Percentiles rank a stretch among this genome's conserved stretches.
phyloP scores from a whole-genome alignment of 2,113 vertebrate genomes.

The Boulengeromyrus knoepffleri region DNA sequence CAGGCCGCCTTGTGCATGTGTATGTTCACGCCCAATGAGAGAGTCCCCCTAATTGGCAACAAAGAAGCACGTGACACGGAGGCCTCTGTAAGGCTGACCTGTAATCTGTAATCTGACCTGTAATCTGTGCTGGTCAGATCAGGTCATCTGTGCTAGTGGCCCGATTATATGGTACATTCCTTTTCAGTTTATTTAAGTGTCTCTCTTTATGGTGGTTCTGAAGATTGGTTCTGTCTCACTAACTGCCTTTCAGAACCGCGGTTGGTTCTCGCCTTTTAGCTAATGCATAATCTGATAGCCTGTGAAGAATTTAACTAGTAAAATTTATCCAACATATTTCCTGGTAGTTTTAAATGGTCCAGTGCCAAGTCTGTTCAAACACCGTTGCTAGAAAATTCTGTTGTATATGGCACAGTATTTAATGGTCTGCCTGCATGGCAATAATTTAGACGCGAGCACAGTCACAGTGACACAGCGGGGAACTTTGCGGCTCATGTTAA shows the following conservation, averaged over 20 bases:
- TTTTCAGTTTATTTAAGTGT: conserved; percentile 46
- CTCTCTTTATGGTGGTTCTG: conserved; percentile 35
- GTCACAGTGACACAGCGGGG: conserved; percentile 22
- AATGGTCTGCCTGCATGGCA: conserved; percentile 34
- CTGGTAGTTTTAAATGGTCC: neutral
- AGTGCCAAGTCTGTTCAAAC: neutral
- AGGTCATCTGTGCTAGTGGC: conserved; percentile 9
- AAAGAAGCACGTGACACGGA: neutral
- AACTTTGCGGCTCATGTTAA: conserved; percentile 46
- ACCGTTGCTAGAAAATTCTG: neutral
- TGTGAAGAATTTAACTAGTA: neutral
- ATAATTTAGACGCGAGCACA: conserved; percentile 22
- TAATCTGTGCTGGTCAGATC: neutral
- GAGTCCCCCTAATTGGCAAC: conserved; percentile 25
- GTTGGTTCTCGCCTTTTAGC: neutral
- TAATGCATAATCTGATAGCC: neutral
- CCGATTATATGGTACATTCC: conserved; percentile 25
- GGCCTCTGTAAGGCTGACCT: conserved; percentile 24
- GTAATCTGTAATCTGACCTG: conserved; percentile 18
- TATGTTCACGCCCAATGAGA: neutral
- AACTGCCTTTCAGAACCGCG: neutral
- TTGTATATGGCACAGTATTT: conserved; percentile 26
- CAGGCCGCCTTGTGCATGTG: neutral
- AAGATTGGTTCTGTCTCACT: conserved; percentile 11
- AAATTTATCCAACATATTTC: neutral